Conservation (phyloP, 2,888 invertebrate genomes). For the Tetranychus piercei region DNA sequence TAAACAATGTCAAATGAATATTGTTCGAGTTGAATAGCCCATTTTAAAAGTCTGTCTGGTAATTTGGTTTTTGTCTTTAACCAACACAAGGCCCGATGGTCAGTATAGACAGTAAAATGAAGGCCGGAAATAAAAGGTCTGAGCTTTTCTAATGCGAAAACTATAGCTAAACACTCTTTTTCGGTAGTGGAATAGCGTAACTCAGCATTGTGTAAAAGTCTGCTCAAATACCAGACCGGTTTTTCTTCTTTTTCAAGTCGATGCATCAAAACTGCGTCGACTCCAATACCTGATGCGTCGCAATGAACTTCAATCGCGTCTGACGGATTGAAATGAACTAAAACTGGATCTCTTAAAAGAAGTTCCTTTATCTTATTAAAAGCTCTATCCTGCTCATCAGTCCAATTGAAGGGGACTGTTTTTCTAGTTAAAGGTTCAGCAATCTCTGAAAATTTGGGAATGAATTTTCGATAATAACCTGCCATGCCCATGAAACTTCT, state of each 20-base stretch:
- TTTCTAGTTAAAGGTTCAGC: not conserved
- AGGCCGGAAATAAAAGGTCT: not conserved
- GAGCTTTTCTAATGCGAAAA: conserved; percentile 19
- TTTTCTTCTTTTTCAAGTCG: conserved; percentile 14
- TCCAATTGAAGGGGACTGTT: not conserved
- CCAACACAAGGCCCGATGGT: not conserved
- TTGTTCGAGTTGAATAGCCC: not conserved
- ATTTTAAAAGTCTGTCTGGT: not conserved
- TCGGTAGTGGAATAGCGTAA: conserved; percentile 25
- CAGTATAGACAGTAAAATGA: not conserved
- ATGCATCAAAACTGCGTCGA: not conserved
- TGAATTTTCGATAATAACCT: not conserved
- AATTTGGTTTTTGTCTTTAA: not conserved
- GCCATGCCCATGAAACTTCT: too few relatives aligned
- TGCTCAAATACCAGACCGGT: conserved; percentile 16
- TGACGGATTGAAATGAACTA: not conserved
- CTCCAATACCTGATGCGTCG: not conserved
- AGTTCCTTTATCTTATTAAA: not conserved
- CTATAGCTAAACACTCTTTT: conserved; percentile 25
- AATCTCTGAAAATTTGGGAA: not conserved
- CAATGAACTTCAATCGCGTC: not conserved
- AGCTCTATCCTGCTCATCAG: not conserved
- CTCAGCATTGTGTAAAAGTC: conserved; percentile 25
- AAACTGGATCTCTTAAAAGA: not conserved
- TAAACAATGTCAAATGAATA: not conserved